Conservation (phyloP, 2,797 vertebrate species). For the Dermochelys coriacea region DNA sequence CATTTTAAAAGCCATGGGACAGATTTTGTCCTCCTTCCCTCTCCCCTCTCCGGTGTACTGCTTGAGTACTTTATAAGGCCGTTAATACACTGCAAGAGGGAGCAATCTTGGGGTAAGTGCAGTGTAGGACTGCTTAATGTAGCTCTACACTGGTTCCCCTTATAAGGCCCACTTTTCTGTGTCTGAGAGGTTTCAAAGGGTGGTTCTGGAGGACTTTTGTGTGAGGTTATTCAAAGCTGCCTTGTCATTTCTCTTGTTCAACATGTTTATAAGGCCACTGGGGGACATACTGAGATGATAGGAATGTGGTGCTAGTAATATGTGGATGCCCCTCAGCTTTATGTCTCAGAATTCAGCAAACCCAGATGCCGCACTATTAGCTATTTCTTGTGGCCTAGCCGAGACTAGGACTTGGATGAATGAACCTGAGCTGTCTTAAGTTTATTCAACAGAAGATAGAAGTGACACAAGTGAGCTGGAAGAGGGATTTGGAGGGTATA, state of each 20-base stretch:
- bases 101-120: background rate
- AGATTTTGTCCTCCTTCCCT: background rate
- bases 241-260: conserved; percentile 30
- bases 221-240: conserved; percentile 14
- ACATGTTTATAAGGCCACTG: background rate
- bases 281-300: conserved; percentile 17
- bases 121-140: background rate
- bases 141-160: background rate
- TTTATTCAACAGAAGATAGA: background rate
- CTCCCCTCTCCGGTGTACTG: background rate
- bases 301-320: background rate
- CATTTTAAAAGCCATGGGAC: conserved; percentile 6
- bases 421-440: background rate
- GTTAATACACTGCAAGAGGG: background rate
- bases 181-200: background rate
- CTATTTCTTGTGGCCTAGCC: background rate
- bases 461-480: background rate
- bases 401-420: background rate
- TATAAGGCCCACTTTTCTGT: background rate
- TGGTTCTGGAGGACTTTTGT: background rate
- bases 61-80: background rate
- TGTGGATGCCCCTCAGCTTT: background rate
- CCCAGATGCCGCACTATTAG: conserved; percentile 30
- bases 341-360: conserved; percentile 20
- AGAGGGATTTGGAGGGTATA: background rate